These are phyloP conservation scores for Corythornis cristatus DNA, from an alignment of 2,113 vertebrate genomes.

Conservation along the genomic window DNA sequence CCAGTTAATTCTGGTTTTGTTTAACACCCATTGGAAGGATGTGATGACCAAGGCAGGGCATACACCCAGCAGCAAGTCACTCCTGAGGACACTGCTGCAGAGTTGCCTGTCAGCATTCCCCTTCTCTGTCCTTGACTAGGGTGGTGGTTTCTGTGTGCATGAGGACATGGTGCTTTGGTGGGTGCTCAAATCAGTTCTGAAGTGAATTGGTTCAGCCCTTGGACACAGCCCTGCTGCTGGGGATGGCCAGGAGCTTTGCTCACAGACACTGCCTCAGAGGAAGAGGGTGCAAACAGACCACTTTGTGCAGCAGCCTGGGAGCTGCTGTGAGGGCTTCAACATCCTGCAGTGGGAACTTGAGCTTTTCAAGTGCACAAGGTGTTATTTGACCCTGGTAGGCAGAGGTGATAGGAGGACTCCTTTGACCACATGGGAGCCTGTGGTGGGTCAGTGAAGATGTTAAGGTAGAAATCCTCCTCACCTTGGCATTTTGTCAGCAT, in stretches of 20 bases:
- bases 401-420: not conserved
- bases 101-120: not conserved
- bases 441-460: not conserved
- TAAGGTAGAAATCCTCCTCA: not conserved
- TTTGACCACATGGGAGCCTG: not conserved
- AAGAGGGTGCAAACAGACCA: not conserved
- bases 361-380: not conserved
- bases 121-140: not conserved
- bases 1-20: not conserved
- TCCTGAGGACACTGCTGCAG: not conserved
- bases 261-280: accelerated
- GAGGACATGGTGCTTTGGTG: accelerated
- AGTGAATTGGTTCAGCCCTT: not conserved
- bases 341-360: not conserved
- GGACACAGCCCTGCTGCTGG: accelerated
- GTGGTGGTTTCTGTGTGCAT: not conserved
- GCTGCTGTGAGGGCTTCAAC: not conserved
- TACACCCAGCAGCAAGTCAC: not conserved
- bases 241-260: not conserved
- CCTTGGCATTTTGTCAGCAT: not conserved
- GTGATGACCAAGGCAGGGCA: accelerated
- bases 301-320: accelerated
- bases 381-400: not conserved
- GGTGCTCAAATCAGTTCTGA: not conserved
- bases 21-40: not conserved